phyloP scores from a whole-genome alignment of 2,797 vertebrate species.

The Merluccius polli region DNA sequence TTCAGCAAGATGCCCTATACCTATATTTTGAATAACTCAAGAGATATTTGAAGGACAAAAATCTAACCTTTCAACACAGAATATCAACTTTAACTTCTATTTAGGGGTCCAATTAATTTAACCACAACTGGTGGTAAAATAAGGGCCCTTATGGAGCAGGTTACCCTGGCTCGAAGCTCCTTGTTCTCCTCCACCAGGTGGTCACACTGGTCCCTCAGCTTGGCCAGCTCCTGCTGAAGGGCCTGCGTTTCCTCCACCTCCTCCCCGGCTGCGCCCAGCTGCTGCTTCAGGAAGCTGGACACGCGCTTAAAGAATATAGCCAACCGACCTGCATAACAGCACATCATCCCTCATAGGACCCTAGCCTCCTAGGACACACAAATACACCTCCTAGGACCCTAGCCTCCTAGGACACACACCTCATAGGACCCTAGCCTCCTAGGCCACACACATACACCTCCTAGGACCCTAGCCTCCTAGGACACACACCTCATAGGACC shows the following conservation, averaged over 20 bases:
- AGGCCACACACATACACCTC: too few species aligned
- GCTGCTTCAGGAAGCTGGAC: slow-evolving; percentile 88
- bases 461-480: too few species aligned
- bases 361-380: too few species aligned
- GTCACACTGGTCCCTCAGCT: slow-evolving; percentile 86
- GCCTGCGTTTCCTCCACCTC: slow-evolving; percentile 78
- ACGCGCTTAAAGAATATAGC: slow-evolving; percentile 41
- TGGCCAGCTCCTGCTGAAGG: slow-evolving; percentile 83
- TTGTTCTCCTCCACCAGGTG: slow-evolving; percentile 86
- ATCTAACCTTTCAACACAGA: not conserved
- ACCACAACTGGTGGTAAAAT: not conserved
- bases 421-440: too few species aligned
- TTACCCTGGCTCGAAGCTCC: slow-evolving; percentile 85
- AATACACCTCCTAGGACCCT: too few species aligned
- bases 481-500: too few species aligned
- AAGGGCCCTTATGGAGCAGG: not conserved
- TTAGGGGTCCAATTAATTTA: not conserved
- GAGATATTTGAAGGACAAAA: not conserved
- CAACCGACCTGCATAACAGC: not conserved
- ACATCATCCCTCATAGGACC: not conserved
- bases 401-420: too few species aligned
- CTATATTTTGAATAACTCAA: not conserved
- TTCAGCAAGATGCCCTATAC: too few species aligned
- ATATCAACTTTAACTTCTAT: too few species aligned
- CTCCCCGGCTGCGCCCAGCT: slow-evolving; percentile 75